These are phyloP conservation scores for Dermochelys coriacea DNA, from an alignment of 2,797 vertebrate species.

Conservation along the genomic window DNA sequence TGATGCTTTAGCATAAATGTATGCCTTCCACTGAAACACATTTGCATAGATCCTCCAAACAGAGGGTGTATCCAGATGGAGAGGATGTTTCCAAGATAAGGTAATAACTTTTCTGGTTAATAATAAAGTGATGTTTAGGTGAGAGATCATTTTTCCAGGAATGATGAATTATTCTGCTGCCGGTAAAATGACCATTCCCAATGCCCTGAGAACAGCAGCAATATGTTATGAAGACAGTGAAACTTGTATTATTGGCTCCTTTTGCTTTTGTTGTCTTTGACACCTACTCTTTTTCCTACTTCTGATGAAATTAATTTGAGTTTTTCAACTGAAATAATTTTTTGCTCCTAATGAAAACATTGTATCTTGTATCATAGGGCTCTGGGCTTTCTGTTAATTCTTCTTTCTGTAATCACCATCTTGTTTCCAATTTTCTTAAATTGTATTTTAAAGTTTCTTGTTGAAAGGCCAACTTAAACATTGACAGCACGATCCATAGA, in stretches of 20 bases:
- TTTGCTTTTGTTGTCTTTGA: slow-evolving; percentile 22
- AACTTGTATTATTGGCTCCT: background rate
- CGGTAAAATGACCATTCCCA: slow-evolving; percentile 44
- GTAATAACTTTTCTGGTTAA: slow-evolving; percentile 59
- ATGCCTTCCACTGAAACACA: slow-evolving; percentile 61
- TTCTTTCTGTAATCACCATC: background rate
- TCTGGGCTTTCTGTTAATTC: background rate
- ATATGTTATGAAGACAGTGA: slow-evolving; percentile 38
- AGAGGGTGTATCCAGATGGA: slow-evolving; percentile 62
- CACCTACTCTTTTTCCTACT: background rate
- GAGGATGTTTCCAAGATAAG: slow-evolving; percentile 58
- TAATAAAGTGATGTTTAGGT: slow-evolving; percentile 51
- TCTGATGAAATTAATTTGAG: background rate
- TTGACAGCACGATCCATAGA: background rate
- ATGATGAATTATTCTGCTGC: slow-evolving; percentile 41
- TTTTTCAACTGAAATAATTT: background rate
- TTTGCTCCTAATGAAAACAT: background rate
- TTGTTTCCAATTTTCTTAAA: background rate
- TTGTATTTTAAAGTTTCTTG: background rate
- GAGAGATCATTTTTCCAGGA: slow-evolving; percentile 41
- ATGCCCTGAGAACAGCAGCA: background rate
- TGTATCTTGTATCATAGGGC: background rate
- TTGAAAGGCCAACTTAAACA: background rate
- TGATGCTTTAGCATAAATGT: slow-evolving; percentile 50
- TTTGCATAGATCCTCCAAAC: slow-evolving; percentile 48